Evolutionary conservation across 2,797 vertebrate species (phyloP), one percentile per base, ranked within the genome.

Genomic region (Lagorchestes hirsutus): DNA sequence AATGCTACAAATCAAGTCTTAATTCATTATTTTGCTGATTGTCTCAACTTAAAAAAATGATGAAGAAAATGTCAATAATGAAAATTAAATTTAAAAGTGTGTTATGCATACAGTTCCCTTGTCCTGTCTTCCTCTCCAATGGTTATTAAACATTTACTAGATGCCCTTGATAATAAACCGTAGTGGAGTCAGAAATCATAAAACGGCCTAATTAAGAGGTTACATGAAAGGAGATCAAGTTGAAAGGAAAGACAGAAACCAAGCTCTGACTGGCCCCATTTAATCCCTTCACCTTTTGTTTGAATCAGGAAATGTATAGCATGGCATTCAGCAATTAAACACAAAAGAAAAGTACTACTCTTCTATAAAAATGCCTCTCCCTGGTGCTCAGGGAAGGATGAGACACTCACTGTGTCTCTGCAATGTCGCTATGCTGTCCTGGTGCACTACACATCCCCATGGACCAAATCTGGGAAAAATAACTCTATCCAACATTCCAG

Each of bases 181-280:
- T 92, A 93, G 40, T 56, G 91, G 90, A 95, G 34, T 92, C 58
- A 92, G n/a, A n/a, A 50, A 59, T 92, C 57, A 62, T 40, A 74
- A n/a, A 22, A 12, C 34, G 67, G 14, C 18, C 56, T 90, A 93
- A 92, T 91, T 90, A 59, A 92, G 82, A 46, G 91, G 55, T 87
- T 54, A 82, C 16, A n/a, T 31, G 3, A 46, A n/a, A 95, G n/a
- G 31, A 54, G 40, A 62, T 52, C 5, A 82, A 55, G 12, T 90
- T 56, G 74, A 46, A 87, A 87, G 74, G 74, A 27, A 87, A 87
- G 74, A 87, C 10, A 50, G 40, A 87, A 87, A 87, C 22, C 24
- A 87, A 50, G 40, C 10, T 87, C 40, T 28, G 90, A 91, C 18
- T 27, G 54, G 50, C 52, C 92, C 54, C 11, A 92, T 5, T 91